Percentiles rank a stretch among this genome's conserved stretches.
These are phyloP conservation scores for Megaustenia siamemsis DNA, from an alignment of 2,888 invertebrate species.

Conservation along the genomic window DNA sequence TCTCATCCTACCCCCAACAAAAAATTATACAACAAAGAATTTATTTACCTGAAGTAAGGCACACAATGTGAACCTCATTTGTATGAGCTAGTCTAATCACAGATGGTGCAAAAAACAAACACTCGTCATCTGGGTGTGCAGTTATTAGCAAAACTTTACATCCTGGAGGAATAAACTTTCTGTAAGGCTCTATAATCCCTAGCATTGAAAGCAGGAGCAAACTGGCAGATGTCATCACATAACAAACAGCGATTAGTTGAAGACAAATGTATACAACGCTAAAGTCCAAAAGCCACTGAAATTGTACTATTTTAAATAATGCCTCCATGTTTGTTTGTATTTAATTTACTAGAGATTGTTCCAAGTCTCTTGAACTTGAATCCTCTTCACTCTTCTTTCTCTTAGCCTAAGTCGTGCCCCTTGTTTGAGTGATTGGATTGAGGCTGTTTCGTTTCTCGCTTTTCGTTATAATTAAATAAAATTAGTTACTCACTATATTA, in stretches of 20 bases:
- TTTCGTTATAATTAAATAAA: no score
- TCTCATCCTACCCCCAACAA: no score
- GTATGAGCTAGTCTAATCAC: constrained; percentile 76
- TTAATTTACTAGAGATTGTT: no score
- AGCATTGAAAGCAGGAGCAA: background rate
- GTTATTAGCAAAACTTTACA: constrained; percentile 87
- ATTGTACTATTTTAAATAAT: background rate
- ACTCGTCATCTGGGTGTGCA: constrained; percentile 99
- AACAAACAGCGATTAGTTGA: background rate
- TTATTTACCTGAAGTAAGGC: constrained; percentile 85
- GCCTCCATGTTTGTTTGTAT: background rate
- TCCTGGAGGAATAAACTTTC: background rate
- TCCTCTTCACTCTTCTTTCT: no score
- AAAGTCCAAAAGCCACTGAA: background rate
- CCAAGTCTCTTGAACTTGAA: no score
- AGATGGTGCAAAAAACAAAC: constrained; percentile 97
- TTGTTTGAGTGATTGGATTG: no score
- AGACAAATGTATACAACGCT: background rate
- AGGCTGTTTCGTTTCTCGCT: no score
- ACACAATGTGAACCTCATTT: constrained; percentile 86
- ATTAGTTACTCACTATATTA: no score
- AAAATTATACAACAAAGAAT: background rate
- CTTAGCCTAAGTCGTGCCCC: no score
- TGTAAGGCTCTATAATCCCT: background rate
- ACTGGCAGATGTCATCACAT: background rate